phyloP scores from a whole-genome alignment of 1,140 invertebrate species.

The Pygmarrhopalites habei region DNA sequence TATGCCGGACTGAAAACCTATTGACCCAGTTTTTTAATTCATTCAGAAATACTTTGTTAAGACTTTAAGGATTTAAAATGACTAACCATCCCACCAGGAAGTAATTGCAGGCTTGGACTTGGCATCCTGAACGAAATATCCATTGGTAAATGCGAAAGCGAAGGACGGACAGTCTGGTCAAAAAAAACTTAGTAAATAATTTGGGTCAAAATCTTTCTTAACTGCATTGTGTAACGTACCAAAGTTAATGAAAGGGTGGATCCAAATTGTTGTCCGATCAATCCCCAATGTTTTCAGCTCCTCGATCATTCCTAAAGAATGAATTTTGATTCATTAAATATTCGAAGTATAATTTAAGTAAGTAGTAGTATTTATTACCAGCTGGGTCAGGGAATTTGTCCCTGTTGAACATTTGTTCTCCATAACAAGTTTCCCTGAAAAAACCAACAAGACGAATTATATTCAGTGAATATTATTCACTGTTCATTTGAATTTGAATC shows the following conservation, averaged over 20 bases:
- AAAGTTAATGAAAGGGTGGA: conserved; percentile 79
- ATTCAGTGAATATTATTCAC: background rate
- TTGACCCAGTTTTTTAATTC: too few species aligned
- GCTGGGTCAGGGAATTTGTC: conserved; percentile 46
- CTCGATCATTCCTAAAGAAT: conserved; percentile 41
- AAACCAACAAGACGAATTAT: conserved; percentile 50
- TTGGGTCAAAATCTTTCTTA: background rate
- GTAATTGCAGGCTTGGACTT: conserved; percentile 51
- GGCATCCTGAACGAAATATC: conserved; percentile 43
- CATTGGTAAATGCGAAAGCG: conserved; percentile 26
- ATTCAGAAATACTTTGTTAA: too few species aligned
- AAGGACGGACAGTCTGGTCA: conserved; percentile 48
- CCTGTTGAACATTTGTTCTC: conserved; percentile 40
- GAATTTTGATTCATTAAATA: conserved; percentile 3
- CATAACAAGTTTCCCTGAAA: conserved; percentile 50
- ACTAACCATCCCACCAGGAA: conserved; percentile 73
- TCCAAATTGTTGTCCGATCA: conserved; percentile 70
- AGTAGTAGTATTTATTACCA: conserved; percentile 16
- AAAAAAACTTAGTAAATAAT: background rate
- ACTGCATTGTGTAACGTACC: conserved; percentile 11
- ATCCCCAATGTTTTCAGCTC: conserved; percentile 59
- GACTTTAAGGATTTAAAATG: too few species aligned
- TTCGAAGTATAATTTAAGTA: background rate
- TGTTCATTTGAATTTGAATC: too few species aligned
- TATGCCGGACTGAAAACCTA: too few species aligned